Conservation (phyloP, 1,140 invertebrate genomes). For the Diorhabda sublineata region DNA sequence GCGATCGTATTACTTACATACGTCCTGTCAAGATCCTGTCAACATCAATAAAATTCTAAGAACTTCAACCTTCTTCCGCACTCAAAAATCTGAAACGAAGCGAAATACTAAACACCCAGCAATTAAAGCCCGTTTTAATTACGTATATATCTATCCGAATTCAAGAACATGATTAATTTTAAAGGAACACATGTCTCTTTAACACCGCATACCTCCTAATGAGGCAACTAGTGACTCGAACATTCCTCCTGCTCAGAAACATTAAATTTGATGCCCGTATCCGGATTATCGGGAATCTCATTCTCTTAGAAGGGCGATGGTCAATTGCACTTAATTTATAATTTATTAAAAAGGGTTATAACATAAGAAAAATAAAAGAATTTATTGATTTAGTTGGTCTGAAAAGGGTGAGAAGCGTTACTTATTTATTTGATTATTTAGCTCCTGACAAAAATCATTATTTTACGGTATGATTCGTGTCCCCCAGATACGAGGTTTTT, state of each 20-base stretch:
- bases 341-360: no score
- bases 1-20: not conserved
- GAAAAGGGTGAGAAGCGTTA: no score
- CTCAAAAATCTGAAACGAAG: slow-evolving; percentile 19
- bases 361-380: no score
- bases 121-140: slow-evolving; percentile 44
- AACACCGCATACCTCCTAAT: slow-evolving; percentile 48
- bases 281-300: slow-evolving; percentile 37
- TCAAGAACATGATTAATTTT: slow-evolving; percentile 46
- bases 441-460: no score
- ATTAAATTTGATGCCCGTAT: slow-evolving; percentile 43
- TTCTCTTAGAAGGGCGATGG: slow-evolving; percentile 5
- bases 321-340: not conserved
- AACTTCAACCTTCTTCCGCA: slow-evolving; percentile 31
- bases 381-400: no score
- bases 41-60: slow-evolving; percentile 11
- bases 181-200: slow-evolving; percentile 46
- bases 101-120: slow-evolving; percentile 41
- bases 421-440: no score
- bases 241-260: slow-evolving; percentile 36
- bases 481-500: no score
- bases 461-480: no score
- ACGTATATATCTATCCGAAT: slow-evolving; percentile 21
- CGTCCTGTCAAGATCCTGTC: not conserved
- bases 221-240: slow-evolving; percentile 38